Evolutionary conservation across 2,113 vertebrate genomes (phyloP), one percentile per base, ranked within the genome.

Genomic region (Cryptomyrus ogoouensis): DNA sequence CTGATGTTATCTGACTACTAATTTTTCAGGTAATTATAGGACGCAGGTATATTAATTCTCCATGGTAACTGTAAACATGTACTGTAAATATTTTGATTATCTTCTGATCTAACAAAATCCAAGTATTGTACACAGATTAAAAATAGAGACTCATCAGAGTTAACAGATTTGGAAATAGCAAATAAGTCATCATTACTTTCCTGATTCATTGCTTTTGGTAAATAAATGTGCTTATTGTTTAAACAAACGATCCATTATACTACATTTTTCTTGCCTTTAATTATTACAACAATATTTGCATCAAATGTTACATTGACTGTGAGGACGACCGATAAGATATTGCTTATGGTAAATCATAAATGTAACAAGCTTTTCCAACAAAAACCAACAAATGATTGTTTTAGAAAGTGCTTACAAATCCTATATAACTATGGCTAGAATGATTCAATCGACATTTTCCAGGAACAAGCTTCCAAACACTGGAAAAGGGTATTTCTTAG

Each of bases 401-500:
- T 77, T 46, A 21, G 27, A 77, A 27, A 77, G 27, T 46, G 27
- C 53, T 35, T 50, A 52, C 62, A 49, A 77, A 89, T 80, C 66
- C 66, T 52, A 80, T 50, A 19, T 80, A 89, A 77, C 66, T 89
- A 80, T 46, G 44, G 27, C 70, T 46, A 52, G 46, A 39, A 80
- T 89, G 24, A 77, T 35, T 52, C 46, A 89, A 80, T 80, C 42
- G 49, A 52, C 70, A 70, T 89, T 89, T 89, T 49, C 44, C 49
- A n/a, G 44, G n/a, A n/a, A 19, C 21, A 6, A 47, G 49, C n/a
- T 53, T 87, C 31, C 9, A 50, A 2, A 53, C 52, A 52, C 19
- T 87, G 85, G 31, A 87, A 52, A 87, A 39, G 17, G n/a, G n/a
- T 53, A 35, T 87, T 19, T 53, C 85, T 35, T 87, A 4, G 13